Conservation (phyloP, 2,797 vertebrate genomes). For the Sebastes elongatus region DNA sequence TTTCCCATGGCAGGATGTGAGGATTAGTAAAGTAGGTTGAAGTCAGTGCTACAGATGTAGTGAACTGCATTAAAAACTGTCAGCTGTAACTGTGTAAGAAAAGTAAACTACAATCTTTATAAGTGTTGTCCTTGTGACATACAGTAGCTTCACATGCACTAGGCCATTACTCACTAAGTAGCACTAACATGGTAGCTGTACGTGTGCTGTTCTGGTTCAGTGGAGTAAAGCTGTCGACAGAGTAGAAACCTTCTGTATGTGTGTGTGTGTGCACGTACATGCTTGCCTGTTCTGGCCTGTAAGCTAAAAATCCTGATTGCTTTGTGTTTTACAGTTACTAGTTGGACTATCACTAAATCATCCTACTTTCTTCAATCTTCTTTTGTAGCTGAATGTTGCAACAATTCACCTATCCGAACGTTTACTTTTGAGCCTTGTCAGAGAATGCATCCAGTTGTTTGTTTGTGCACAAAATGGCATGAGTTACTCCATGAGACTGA, state of each 20-base stretch:
- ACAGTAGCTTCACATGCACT: neutral
- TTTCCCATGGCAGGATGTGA: neutral
- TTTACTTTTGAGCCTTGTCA: slow-evolving; percentile 17
- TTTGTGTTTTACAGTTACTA: slow-evolving; percentile 9
- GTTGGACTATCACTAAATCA: slow-evolving; percentile 4
- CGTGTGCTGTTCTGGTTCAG: slow-evolving; percentile 4
- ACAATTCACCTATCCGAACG: neutral
- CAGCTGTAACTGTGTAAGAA: neutral
- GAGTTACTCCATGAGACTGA: neutral
- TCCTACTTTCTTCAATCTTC: neutral
- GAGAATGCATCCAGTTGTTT: slow-evolving; percentile 18
- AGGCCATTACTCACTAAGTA: neutral
- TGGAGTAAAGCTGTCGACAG: slow-evolving; percentile 4
- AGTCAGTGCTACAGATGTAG: neutral
- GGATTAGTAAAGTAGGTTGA: neutral
- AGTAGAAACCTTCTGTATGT: slow-evolving; percentile 8
- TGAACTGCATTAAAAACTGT: neutral
- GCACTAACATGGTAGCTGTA: slow-evolving; percentile 2
- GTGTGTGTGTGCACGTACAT: neutral
- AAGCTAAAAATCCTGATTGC: neutral
- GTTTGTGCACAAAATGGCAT: slow-evolving; percentile 12
- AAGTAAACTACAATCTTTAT: neutral
- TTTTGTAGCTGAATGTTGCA: slow-evolving; percentile 7
- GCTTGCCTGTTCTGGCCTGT: slow-evolving; percentile 3
- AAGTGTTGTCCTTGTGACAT: neutral